phyloP scores from a whole-genome alignment of 1,140 invertebrate species.

The Pseudomyrmex sp. region DNA sequence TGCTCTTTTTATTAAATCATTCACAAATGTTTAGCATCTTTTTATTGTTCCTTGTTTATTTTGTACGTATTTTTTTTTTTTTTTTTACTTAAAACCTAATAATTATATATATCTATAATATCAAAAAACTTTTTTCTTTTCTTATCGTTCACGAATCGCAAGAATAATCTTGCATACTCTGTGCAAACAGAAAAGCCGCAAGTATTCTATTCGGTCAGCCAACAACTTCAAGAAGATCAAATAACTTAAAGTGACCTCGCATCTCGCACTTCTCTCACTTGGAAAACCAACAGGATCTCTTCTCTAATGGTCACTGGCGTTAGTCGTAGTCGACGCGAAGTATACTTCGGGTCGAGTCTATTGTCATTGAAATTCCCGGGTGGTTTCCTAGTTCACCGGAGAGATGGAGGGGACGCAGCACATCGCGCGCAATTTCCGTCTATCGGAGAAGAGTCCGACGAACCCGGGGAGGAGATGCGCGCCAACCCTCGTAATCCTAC shows the following conservation, averaged over 20 bases:
- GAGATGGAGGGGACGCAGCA: slow-evolving; percentile 69
- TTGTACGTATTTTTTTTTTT: no score
- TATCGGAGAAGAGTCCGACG: slow-evolving; percentile 56
- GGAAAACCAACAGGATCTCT: slow-evolving; percentile 34
- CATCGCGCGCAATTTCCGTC: slow-evolving; percentile 80
- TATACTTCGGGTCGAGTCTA: slow-evolving; percentile 62
- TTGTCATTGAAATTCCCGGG: slow-evolving; percentile 83
- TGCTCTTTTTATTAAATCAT: no score
- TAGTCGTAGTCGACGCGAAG: slow-evolving; percentile 37
- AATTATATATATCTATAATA: no score
- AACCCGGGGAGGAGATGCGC: slow-evolving; percentile 26
- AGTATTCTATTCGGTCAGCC: slow-evolving; percentile 12
- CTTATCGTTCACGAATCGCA: no score
- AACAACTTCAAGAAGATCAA: background rate
- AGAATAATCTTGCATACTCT: background rate
- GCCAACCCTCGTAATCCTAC: slow-evolving; percentile 80
- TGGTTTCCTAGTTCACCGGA: slow-evolving; percentile 29
- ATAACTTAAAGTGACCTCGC: background rate
- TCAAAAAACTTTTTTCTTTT: no score
- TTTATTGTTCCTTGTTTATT: no score
- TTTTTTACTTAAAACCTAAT: no score
- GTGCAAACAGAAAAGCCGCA: background rate
- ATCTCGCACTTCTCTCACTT: background rate
- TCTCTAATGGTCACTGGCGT: slow-evolving; percentile 66
- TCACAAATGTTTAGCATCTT: no score